Evolutionary conservation across 2,888 invertebrate species (phyloP), one percentile per base, ranked within the genome.

Genomic region (Agonopterix subpropinquella): DNA sequence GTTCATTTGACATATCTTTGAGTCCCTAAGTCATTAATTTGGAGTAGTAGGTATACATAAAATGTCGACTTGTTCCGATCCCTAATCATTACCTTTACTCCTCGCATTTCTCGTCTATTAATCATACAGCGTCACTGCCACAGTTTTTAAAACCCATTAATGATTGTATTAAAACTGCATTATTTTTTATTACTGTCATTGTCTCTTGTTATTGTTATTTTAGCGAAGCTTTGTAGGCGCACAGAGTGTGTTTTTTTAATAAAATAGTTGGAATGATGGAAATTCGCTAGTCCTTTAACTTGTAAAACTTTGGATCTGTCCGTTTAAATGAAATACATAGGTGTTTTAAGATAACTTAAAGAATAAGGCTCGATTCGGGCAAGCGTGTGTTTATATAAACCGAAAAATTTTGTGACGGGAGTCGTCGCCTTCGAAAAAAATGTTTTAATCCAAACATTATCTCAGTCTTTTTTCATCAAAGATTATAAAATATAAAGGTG

Each of bases 221-320:
- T 71, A 73, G 67, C 75, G 70, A 73, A 59, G 82, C 82, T 85
- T 80, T 68, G 69, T 84, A 78, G 74, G 62, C 69, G 69, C 67
- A 58, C 69, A 65, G 28, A 28, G 59, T 71, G 65, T 73, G 67
- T 74, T 28, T 28, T 13, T 70, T 71, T 60, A 37, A 43, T 36
- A 53, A 5, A 37, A 45, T 52, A 47, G 45, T 43, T 41, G 44
- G 35, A 43, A 54, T 45, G 52, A 54, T 51, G 37, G 59, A 62
- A 65, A 61, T 64, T 77, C 77, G 83, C 85, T 86, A 86, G 87
- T 86, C 82, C 72, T 77, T 70, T 74, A 77, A 80, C 77, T 74
- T 73, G 67, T 80, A 65, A 67, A 75, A 76, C 68, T 76, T 80
- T 83, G 71, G 82, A 85, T 86, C 86, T 87, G 87, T 86, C 85